These are phyloP conservation scores for Congeria kusceri DNA, from an alignment of 2,888 invertebrate genomes.

Conservation along the genomic window DNA sequence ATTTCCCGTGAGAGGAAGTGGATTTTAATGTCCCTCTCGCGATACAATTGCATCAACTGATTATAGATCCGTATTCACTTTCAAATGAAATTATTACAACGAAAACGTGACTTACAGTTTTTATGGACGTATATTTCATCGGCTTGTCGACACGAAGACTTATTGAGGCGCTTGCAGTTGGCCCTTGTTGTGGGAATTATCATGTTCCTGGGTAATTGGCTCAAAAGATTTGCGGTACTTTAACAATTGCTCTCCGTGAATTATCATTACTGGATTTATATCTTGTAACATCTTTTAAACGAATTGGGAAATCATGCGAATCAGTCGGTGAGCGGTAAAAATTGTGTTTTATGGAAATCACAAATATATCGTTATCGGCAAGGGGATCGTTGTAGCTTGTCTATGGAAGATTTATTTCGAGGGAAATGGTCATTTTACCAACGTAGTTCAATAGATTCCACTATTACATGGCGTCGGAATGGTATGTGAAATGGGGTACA, in stretches of 20 bases:
- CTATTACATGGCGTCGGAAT: no score
- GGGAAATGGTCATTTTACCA: no score
- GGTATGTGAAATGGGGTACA: no score
- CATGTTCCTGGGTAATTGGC: constrained; percentile 37
- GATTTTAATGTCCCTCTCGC: constrained; percentile 63
- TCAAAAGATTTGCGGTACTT: constrained; percentile 37
- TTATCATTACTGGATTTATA: constrained; percentile 23
- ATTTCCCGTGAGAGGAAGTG: constrained; percentile 66
- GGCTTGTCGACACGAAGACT: constrained; percentile 21
- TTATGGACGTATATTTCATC: constrained; percentile 58
- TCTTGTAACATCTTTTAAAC: constrained; percentile 25
- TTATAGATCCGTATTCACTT: constrained; percentile 42
- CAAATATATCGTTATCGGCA: background rate
- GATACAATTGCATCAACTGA: constrained; percentile 43
- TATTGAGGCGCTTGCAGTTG: constrained; percentile 18
- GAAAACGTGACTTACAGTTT: constrained; percentile 50
- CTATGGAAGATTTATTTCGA: no score
- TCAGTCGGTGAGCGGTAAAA: background rate
- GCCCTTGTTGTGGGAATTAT: constrained; percentile 27
- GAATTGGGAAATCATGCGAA: constrained; percentile 42
- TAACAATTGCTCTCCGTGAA: constrained; percentile 10
- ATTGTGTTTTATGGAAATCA: background rate
- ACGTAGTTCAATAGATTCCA: no score
- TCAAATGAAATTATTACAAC: constrained; percentile 43
- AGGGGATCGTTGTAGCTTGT: background rate